phyloP scores from a whole-genome alignment of 1,140 invertebrate genomes.

The Daktulosphaira vitifoliae region DNA sequence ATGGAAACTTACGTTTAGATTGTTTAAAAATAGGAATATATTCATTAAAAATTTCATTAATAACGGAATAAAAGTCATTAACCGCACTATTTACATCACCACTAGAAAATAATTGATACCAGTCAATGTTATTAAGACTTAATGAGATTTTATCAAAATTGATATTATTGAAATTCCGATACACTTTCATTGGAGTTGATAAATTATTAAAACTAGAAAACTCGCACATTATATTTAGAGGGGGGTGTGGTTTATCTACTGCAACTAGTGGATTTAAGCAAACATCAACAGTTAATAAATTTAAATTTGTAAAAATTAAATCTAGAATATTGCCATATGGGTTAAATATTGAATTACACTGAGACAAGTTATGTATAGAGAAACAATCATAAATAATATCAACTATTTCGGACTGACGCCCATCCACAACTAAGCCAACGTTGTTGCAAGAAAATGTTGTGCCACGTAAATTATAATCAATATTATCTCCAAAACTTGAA shows the following conservation, averaged over 20 bases:
- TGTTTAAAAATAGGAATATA: too few relatives aligned
- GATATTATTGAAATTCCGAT: neutral
- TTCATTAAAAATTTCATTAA: too few relatives aligned
- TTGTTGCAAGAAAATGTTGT: neutral
- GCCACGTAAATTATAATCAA: neutral
- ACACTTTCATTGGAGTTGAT: neutral
- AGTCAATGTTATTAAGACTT: neutral
- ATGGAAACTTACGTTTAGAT: too few relatives aligned
- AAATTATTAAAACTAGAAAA: neutral
- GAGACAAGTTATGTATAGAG: neutral
- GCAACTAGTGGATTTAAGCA: neutral
- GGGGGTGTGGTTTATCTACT: neutral
- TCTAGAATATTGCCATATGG: neutral
- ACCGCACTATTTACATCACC: neutral
- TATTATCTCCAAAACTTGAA: neutral
- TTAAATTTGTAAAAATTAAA: too few relatives aligned
- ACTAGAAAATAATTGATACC: neutral
- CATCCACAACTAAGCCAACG: neutral
- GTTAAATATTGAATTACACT: neutral
- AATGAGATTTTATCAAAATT: neutral
- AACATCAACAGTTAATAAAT: neutral
- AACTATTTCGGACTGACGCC: neutral
- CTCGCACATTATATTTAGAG: neutral
- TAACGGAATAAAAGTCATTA: neutral
- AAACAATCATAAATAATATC: neutral